These are phyloP conservation scores for Mesorhabditis sp. DNA, from an alignment of 2,888 invertebrate species.

Conservation along the genomic window DNA sequence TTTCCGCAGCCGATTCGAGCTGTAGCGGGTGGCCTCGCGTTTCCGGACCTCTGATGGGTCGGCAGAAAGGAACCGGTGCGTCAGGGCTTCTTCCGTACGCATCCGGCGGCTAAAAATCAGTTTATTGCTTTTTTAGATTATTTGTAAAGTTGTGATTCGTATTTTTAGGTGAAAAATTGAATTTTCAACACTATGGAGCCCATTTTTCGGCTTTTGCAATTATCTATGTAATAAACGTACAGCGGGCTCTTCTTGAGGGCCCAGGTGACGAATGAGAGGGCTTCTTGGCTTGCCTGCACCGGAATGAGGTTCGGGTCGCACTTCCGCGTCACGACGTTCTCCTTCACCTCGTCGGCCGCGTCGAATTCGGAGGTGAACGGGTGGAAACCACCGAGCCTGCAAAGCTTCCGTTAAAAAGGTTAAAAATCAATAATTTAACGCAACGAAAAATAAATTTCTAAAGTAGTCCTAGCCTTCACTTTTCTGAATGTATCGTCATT, in stretches of 20 bases:
- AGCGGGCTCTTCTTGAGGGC: conserved; percentile 87
- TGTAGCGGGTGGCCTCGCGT: conserved; percentile 66
- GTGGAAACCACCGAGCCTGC: conserved; percentile 79
- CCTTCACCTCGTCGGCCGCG: conserved; percentile 77
- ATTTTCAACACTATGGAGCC: no score
- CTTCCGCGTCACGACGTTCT: conserved; percentile 73
- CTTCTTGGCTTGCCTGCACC: conserved; percentile 88
- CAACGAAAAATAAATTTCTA: no score
- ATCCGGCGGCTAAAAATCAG: conserved; percentile 77
- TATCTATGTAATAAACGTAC: conserved; percentile 64
- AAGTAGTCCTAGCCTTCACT: no score
- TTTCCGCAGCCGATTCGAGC: conserved; percentile 5
- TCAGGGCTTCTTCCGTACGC: conserved; percentile 85
- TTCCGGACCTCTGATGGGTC: conserved; percentile 89
- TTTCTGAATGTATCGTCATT: no score
- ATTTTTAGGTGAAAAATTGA: conserved; percentile 7
- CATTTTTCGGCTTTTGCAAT: no score
- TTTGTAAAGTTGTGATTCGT: background rate
- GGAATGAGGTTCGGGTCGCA: conserved; percentile 89
- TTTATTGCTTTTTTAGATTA: background rate
- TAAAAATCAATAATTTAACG: conserved; percentile 6
- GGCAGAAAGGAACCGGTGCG: conserved; percentile 89
- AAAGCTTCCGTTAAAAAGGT: conserved; percentile 10
- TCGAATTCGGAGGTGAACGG: conserved; percentile 76
- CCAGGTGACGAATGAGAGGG: conserved; percentile 87